Base-by-base conservation (phyloP, 53 echinoderm and acorn worm species). In the Apostichopus leukothele region DNA sequence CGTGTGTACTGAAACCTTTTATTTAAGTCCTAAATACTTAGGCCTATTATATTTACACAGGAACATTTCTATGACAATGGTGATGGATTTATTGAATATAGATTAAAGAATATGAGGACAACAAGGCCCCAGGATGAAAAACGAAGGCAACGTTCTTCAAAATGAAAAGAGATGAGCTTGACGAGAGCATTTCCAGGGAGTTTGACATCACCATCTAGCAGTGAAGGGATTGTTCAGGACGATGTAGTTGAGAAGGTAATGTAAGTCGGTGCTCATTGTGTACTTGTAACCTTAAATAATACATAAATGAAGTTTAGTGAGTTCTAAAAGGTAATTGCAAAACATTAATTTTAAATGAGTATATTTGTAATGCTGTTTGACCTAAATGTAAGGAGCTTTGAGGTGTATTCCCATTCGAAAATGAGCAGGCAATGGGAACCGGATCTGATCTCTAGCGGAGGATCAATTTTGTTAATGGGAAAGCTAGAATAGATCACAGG, bases 61-160 rank as follows among this genome's bases (percentile, higher is more conserved):
- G 88, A 88, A 76, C 76, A 76, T 27, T 76, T 76, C 76, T 88
- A 76, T 55, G 16, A 76, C 71, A 75, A 88, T 76, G 88, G 88
- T 53, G 53, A 88, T 23, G 76, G 88, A 51, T 88, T 88, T 60
- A 76, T 88, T 23, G 76, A 88, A 39, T 76, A 75, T 23, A 76
- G 88, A 23, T 50, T 88, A 14, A 88, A 88, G 50, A 88, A 88
- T 59, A 54, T 78, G 26, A 13, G 88, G 74, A 63, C 39, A 18
- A 13, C 84, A 84, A 18, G 52, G 16, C 78, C 78, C 3, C 78
- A 78, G 19, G 78, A 78, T 18, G 53, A 51, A 51, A 78, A 78
- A 27, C 51, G 78, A 78, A 78, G 78, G 12, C 60, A 60, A 39
- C 39, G 39, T 26, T 25, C 76, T 27, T 25, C 39, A 1, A 76